Base-by-base conservation (phyloP, 2,888 invertebrate species). In the Lasioglossum figueresi region DNA sequence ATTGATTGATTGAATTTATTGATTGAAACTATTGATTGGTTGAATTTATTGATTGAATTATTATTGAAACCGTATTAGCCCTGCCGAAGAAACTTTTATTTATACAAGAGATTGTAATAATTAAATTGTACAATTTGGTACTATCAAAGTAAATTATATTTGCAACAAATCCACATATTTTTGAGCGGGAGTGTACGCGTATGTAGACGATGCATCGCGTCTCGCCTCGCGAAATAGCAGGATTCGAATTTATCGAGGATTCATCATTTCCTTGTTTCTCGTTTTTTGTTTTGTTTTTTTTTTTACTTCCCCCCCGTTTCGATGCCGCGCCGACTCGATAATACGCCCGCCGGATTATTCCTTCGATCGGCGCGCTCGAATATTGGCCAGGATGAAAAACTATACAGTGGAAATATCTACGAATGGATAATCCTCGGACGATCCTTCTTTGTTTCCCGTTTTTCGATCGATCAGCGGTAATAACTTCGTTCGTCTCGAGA, bases 201-300 rank as follows among this genome's bases (percentile, higher is more conserved):
- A 48, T 48, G 2, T 40, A 40, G 23, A 48, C 48, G 19, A 12
- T 84, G 40, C 75, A 80, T 80, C 6, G 80, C 19, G 78, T 63
- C 63, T 19, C 76, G 63, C 63, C n/a, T n/a, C 70, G 66, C 45
- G 31, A 34, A 59, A 66, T 56, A 73, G 48, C 34, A 43, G 71
- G 37, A 78, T 31, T 66, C 76, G 73, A 76, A 79, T 83, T 83
- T 76, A 79, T 76, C 66, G 76, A 19, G 66, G 52, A 63, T 40
- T 63, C 66, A 19, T 31, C 37, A 34, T 68, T 76, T 40, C 34
- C 59, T 34, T 23, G 37, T 23, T 52, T 37, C 40, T 43, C 16
- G 48, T 16, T 40, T 23, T 4, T 52, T 23, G 19, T 16, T 4
- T 52, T 59, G 4, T 40, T 16, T 48, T 23, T 4, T 31, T 16